Evolutionary conservation across 2,797 vertebrate genomes (phyloP), one percentile per base, ranked within the genome.

Genomic region (Lutjanus campechanus): DNA sequence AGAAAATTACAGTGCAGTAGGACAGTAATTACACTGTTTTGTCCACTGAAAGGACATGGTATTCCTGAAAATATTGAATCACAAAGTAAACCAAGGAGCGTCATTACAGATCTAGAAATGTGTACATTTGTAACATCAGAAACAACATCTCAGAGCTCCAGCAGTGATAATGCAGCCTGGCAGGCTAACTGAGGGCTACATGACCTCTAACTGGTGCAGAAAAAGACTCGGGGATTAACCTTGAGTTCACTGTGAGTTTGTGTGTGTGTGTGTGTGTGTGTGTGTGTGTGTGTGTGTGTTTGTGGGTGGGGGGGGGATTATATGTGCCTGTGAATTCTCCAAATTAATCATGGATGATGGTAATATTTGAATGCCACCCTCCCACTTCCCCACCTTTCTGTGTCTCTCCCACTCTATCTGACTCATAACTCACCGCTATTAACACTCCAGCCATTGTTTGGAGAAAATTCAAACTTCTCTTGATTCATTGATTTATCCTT

Each of bases 261-360:
- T 29, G 19, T 36, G 40, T 58, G 17, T 58, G 53, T 69, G 6
- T 54, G 15, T 47, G 19, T 61, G 20, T 60, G 9, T 65, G 20
- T 44, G 17, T 46, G 43, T 44, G 64, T 56, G 44, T 40, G 49
- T 69, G 40, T 59, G 1, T 79, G 20, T 56, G 49, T 60, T 4
- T 71, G 77, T 68, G 36, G 15, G 51, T 9, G n/a, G n/a, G 25
- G 20, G n/a, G 43, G 19, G 71, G 85, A 78, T 87, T 85, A 66
- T 29, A 64, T 72, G 61, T 64, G 40, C 36, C 70, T 76, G 17
- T 56, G 62, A 84, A 67, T 88, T 81, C n/a, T 74, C 51, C 64
- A 81, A 67, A 84, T 84, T 79, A 82, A 89, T 79, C 88, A 82
- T 81, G 61, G 66, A 80, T 77, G 79, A 81, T 70, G 61, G 70